phyloP scores from a whole-genome alignment of 2,113 vertebrate species.

The Megaleporinus macrocephalus region DNA sequence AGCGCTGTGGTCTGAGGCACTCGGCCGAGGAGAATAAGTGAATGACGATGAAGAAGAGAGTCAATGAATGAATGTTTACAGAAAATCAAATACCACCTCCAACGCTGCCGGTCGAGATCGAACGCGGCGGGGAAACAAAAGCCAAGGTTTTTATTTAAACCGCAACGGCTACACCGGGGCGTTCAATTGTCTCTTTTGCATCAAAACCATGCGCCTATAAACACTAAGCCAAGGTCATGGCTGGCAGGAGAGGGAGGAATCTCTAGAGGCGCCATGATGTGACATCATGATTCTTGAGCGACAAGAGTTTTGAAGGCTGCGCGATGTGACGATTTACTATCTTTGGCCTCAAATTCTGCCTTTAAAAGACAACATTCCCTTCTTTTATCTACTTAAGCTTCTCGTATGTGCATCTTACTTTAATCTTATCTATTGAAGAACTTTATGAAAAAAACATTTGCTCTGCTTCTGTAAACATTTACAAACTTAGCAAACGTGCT shows the following conservation, averaged over 20 bases:
- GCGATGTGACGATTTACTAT: no score
- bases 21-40: not conserved
- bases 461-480: no score
- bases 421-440: no score
- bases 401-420: no score
- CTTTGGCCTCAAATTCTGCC: no score
- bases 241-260: not conserved
- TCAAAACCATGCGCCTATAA: constrained; percentile 15
- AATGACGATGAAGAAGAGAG: not conserved
- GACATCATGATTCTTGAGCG: no score
- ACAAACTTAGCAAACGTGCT: no score
- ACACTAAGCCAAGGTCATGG: not conserved
- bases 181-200: not conserved
- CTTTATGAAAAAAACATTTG: no score
- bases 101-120: not conserved
- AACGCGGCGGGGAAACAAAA: not conserved
- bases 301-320: no score
- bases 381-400: no score
- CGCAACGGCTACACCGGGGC: not conserved
- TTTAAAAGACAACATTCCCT: no score
- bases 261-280: not conserved
- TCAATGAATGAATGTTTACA: not conserved
- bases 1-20: not conserved
- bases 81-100: not conserved
- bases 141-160: no score